These are phyloP conservation scores for Elysia chlorotica DNA, from an alignment of 1,140 invertebrate genomes.

Conservation along the genomic window DNA sequence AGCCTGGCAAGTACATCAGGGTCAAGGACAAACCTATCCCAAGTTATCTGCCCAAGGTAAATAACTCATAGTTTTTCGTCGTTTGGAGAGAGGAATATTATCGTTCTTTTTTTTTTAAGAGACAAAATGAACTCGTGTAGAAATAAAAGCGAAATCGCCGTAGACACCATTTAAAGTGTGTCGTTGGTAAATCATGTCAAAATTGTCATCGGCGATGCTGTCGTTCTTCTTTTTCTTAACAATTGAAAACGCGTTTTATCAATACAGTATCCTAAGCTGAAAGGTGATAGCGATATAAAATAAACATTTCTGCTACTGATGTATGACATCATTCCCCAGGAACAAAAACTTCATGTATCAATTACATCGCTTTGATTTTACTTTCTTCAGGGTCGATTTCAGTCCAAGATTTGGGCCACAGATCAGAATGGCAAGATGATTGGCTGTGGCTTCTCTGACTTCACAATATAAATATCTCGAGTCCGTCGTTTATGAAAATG, in stretches of 20 bases:
- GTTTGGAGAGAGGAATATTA: background rate
- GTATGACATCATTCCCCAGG: background rate
- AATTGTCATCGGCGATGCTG: background rate
- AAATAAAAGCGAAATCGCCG: background rate
- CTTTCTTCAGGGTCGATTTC: constrained; percentile 20
- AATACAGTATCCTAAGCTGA: background rate
- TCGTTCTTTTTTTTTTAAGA: background rate
- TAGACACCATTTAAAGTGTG: background rate
- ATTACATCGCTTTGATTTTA: background rate
- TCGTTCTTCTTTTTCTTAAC: background rate
- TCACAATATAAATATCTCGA: constrained; percentile 2
- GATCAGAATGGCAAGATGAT: background rate
- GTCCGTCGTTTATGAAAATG: too few species aligned
- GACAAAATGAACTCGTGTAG: background rate
- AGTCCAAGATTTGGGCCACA: constrained; percentile 20
- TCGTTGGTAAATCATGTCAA: background rate
- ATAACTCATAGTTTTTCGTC: background rate
- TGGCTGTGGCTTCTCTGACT: constrained; percentile 18
- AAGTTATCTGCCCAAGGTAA: constrained; percentile 46
- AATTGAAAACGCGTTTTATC: background rate
- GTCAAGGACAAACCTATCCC: constrained; percentile 43
- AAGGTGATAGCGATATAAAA: background rate
- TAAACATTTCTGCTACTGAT: background rate
- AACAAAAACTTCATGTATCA: background rate
- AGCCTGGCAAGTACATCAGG: constrained; percentile 25